Conservation (phyloP, 1,140 invertebrate genomes). For the Lethocerus indicus region DNA sequence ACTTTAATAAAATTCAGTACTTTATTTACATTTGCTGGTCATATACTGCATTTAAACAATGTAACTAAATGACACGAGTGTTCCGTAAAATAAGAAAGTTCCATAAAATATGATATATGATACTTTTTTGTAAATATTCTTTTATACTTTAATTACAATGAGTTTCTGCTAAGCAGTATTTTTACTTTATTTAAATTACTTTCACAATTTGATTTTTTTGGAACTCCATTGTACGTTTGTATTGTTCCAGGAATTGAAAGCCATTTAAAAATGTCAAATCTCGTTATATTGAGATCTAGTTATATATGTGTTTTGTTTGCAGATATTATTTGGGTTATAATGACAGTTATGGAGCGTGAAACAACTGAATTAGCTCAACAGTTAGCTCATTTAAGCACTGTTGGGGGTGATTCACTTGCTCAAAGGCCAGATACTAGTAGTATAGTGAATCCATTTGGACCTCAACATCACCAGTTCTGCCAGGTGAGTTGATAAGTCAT, state of each 20-base stretch:
- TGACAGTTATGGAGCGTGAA: conserved; percentile 46
- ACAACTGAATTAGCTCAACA: conserved; percentile 51
- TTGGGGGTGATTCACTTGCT: too few relatives aligned
- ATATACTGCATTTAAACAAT: too few relatives aligned
- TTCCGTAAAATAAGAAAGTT: too few relatives aligned
- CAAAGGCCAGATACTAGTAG: too few relatives aligned
- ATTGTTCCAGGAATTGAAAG: not conserved
- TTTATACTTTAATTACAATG: not conserved
- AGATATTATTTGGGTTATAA: conserved; percentile 53
- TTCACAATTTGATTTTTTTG: not conserved
- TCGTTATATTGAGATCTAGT: conserved; percentile 4
- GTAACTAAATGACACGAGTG: too few relatives aligned
- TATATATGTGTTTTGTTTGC: conserved; percentile 20
- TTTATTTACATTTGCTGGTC: too few relatives aligned
- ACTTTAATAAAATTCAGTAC: too few relatives aligned
- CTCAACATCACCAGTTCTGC: too few relatives aligned
- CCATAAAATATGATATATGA: too few relatives aligned
- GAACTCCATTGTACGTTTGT: not conserved
- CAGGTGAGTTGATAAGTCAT: too few relatives aligned
- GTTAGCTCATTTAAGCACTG: conserved; percentile 36
- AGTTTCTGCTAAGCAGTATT: not conserved
- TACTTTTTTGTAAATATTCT: not conserved
- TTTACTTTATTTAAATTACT: not conserved
- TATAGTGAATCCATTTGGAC: too few relatives aligned
- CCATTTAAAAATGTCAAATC: not conserved